Conservation (phyloP, 1,140 invertebrate species). For the Pseudomyrmex gracilis region DNA sequence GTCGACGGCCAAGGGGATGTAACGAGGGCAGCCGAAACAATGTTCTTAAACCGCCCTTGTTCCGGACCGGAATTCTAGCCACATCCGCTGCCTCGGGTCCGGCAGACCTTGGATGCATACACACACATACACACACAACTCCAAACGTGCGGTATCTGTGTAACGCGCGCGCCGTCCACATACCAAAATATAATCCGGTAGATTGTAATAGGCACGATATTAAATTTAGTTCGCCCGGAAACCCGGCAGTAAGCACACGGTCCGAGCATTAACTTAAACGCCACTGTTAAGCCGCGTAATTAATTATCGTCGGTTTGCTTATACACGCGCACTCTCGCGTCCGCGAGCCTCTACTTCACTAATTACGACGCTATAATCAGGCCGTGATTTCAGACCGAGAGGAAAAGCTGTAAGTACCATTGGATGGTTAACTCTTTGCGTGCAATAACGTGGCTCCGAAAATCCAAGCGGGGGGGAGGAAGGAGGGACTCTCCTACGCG, state of each 20-base stretch:
- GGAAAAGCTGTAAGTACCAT: slow-evolving; percentile 1
- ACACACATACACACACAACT: slow-evolving; percentile 47
- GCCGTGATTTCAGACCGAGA: slow-evolving; percentile 2
- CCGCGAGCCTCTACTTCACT: slow-evolving; percentile 35
- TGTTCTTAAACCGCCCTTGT: slow-evolving; percentile 64
- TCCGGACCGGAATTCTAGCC: slow-evolving; percentile 68
- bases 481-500: too few species aligned
- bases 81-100: slow-evolving; percentile 55
- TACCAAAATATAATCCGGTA: slow-evolving; percentile 81
- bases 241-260: slow-evolving; percentile 71
- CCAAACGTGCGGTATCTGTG: slow-evolving; percentile 8
- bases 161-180: slow-evolving; percentile 29
- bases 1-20: slow-evolving; percentile 33
- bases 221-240: slow-evolving; percentile 83
- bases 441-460: not conserved
- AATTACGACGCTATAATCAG: slow-evolving; percentile 42
- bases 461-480: too few species aligned
- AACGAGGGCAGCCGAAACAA: slow-evolving; percentile 51
- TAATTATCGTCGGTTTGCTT: slow-evolving; percentile 75
- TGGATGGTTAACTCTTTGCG: not conserved
- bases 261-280: slow-evolving; percentile 79
- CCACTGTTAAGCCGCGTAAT: slow-evolving; percentile 78
- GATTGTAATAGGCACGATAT: slow-evolving; percentile 81
- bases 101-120: slow-evolving; percentile 38
- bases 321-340: slow-evolving; percentile 11